These are phyloP conservation scores for Erythrolamprus reginae DNA, from an alignment of 2,113 vertebrate species.

Conservation along the genomic window DNA sequence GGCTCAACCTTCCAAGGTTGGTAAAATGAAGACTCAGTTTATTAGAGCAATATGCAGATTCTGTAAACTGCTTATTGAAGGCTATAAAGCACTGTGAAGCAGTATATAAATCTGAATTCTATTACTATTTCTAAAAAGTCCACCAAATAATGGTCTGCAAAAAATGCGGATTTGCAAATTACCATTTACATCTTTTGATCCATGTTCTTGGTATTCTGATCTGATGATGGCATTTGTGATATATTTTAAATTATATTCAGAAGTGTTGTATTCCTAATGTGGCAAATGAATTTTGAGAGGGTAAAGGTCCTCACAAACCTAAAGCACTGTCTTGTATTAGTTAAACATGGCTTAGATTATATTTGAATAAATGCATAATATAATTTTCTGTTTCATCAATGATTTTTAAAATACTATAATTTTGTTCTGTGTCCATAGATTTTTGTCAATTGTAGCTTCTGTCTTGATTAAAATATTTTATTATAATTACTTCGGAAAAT, in stretches of 20 bases:
- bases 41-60: too few relatives aligned
- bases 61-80: too few relatives aligned
- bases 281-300: background rate
- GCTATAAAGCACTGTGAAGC: too few relatives aligned
- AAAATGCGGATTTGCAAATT: background rate
- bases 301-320: background rate
- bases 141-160: background rate
- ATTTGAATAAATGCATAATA: background rate
- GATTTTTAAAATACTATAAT: background rate
- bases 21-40: too few relatives aligned
- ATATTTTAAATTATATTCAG: background rate
- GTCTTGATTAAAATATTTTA: background rate
- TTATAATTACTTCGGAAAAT: background rate
- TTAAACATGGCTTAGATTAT: background rate
- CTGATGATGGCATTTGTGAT: background rate
- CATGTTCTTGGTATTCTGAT: background rate
- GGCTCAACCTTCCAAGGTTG: too few relatives aligned
- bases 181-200: background rate
- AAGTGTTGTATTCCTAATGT: background rate
- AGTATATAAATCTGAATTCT: too few relatives aligned
- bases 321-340: background rate
- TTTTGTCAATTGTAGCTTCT: background rate
- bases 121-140: background rate
- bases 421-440: background rate
- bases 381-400: background rate